Evolutionary conservation across 2,797 vertebrate genomes (phyloP).

Genomic region (Stomatorhinus walkeri): DNA sequence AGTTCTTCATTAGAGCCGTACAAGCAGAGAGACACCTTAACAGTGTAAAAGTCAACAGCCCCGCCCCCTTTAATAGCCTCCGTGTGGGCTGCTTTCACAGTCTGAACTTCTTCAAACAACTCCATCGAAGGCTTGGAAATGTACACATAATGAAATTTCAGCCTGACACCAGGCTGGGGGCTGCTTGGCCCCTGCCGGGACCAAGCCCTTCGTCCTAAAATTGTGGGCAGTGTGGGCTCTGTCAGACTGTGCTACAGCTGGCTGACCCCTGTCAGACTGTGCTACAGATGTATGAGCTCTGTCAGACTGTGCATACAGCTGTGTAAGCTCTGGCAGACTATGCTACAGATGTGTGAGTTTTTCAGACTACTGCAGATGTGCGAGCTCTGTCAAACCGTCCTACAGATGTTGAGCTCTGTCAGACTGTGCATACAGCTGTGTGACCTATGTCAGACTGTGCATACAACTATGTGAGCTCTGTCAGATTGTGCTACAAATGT

Average conservation of each 20-base stretch:
- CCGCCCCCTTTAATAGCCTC: constrained; percentile 30
- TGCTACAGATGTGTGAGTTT: neutral
- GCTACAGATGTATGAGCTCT: neutral
- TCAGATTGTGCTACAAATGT: neutral
- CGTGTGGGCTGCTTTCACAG: constrained; percentile 19
- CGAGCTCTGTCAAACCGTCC: neutral
- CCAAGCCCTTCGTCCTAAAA: neutral
- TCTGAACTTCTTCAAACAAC: constrained; percentile 25
- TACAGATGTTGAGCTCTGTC: neutral
- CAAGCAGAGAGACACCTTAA: neutral
- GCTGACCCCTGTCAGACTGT: neutral
- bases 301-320: neutral
- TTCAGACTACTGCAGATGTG: neutral
- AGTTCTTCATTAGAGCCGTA: neutral
- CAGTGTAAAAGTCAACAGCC: neutral
- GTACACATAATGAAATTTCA: constrained; percentile 54
- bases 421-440: neutral
- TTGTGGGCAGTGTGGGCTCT: neutral
- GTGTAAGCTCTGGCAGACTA: neutral
- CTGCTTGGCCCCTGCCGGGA: constrained; percentile 29
- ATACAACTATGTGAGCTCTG: neutral
- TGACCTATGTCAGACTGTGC: neutral
- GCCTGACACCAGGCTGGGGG: constrained; percentile 33
- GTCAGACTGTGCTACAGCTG: neutral
- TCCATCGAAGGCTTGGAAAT: constrained; percentile 43